Evolutionary conservation across 2,888 invertebrate species (phyloP), one percentile per base, ranked within the genome.

Genomic region (Ceriagrion tenellum): DNA sequence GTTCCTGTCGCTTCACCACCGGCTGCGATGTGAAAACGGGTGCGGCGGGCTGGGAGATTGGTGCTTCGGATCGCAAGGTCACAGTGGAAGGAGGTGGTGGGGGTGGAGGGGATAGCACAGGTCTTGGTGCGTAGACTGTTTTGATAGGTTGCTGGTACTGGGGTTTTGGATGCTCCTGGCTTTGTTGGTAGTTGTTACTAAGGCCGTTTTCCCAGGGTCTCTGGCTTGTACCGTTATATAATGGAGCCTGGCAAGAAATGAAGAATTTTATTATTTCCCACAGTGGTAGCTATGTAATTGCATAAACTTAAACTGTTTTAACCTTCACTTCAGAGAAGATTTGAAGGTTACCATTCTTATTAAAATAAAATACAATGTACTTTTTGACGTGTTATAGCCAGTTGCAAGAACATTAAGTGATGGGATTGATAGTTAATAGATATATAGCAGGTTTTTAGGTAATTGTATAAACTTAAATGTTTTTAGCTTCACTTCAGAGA

Each of bases 1-100:
- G 98, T 97, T 98, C 98, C 98, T 96, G 81, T 96, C 95, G 95
- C 95, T 96, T 95, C 95, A 95, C 97, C 96, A 98, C 98, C 96
- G 99, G 99, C 97, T 99, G 98, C 96, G 98, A 98, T 96, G 98
- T 97, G 96, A 98, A 98, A 96, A 98, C 98, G 96, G 98, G 98
- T 95, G 98, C 97, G 96, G 98, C 98, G 96, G 97, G 97, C 97
- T 99, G 98, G 96, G 98, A 98, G 95, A 98, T 97, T 55, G 99
- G 99, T 96, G 98, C 97, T 96, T 98, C 97, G 96, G 97, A 98
- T 96, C 98, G 98, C 95, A 99, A 97, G 96, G 98, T 98, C 97
- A 98, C 98, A 88, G 98, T 97, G 55, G 98, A 96, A 93, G 98
- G 98, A 47, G 98, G 98, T 59, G 98, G 98, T 88, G 91, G 95